Conservation (phyloP, 1,140 invertebrate genomes). For the Caenorhabditis tropicalis region DNA sequence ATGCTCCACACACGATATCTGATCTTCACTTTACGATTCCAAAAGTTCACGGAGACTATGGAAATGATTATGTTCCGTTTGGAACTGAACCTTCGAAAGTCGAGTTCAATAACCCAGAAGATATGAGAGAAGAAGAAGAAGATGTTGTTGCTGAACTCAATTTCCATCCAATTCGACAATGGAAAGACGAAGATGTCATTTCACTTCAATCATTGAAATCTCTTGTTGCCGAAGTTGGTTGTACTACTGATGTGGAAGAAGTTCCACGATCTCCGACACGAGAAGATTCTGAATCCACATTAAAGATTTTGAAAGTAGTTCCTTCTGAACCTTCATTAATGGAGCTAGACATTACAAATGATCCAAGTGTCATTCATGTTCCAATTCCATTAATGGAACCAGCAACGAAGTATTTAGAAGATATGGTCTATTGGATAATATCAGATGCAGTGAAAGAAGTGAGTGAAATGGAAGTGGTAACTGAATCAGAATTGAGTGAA, state of each 20-base stretch:
- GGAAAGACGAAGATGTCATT: conserved; percentile 33
- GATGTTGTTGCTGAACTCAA: background rate
- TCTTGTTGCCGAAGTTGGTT: conserved; percentile 26
- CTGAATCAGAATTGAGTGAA: conserved; percentile 4
- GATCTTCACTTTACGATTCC: background rate
- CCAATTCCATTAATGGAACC: conserved; percentile 1
- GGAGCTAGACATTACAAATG: background rate
- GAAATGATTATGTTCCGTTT: conserved; percentile 13
- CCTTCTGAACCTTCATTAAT: conserved; percentile 16
- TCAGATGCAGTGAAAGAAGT: conserved; percentile 20
- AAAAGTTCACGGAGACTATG: background rate
- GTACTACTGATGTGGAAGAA: conserved; percentile 10
- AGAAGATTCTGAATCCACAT: background rate
- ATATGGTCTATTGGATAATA: background rate
- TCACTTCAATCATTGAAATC: conserved; percentile 7
- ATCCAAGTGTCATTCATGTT: conserved; percentile 11
- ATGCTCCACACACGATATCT: background rate
- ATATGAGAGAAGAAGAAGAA: background rate
- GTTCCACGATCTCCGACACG: background rate
- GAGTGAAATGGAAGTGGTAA: conserved; percentile 9
- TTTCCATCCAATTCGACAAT: conserved; percentile 7
- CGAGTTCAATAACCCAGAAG: background rate
- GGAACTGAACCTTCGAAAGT: background rate
- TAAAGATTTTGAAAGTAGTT: background rate
- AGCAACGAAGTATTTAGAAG: conserved; percentile 10